Evolutionary conservation across 2,888 invertebrate species (phyloP), one percentile per base, ranked within the genome.

Genomic region (Pinctada fucata): DNA sequence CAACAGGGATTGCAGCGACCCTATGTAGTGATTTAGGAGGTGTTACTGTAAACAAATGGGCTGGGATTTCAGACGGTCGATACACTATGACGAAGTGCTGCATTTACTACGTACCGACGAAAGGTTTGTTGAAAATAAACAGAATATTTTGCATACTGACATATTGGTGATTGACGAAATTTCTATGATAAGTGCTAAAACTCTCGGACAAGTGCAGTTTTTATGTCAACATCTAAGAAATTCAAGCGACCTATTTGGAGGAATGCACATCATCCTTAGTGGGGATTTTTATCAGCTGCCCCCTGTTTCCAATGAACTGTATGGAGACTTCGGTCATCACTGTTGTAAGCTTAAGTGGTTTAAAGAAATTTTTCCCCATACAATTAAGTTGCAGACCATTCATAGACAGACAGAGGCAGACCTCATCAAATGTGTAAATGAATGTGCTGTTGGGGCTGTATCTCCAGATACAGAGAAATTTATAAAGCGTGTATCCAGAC

Each of bases 1-100:
- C 79, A 31, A 83, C 79, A 13, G 81, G 83, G 0, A 80, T 82
- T 58, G 81, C 83, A 1, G 76, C 77, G 48, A 77, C 72, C 6
- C 77, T 69, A 47, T 81, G 79, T 65, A 50, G 58, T 8, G 58
- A 75, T 31, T 10, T 74, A 4, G 13, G 67, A 8, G 78, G 69
- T 3, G 58, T 67, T 47, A 81, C 80, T n/a, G 10, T 81, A 2
- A 76, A 81, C 72, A 73, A 73, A 64, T 83, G 79, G 50, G 3
- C 72, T n/a, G 80, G 82, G 3, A 73, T 83, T 47, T 58, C 13
- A 4, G 79, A 83, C 68, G 82, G 82, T 45, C 67, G 83, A 10
- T 72, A 80, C 66, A 51, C 72, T 1, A 72, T 8, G 63, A 66
- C 1, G 75, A 79, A 31, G 79, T 84, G 31, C 16, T 58, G 6